A percentile compares a stretch with the other conserved stretches of the same genome.
Conservation (phyloP, 1,140 invertebrate genomes). For the Pinna nobilis region DNA sequence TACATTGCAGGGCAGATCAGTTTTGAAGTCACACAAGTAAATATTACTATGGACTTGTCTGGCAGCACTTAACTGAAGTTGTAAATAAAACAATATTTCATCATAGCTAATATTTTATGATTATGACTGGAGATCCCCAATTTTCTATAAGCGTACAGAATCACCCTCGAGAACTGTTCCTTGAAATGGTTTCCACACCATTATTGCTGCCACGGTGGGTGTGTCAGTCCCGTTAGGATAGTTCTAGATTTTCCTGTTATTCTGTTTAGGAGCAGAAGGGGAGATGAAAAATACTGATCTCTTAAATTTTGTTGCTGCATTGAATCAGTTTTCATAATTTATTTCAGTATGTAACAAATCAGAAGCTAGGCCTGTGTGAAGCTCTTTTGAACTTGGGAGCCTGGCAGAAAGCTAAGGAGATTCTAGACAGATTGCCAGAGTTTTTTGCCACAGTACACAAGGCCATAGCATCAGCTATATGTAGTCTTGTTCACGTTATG, state of each 20-base stretch:
- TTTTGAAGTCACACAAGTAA: too few relatives aligned
- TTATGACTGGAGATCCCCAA: too few relatives aligned
- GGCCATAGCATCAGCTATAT: constrained; percentile 87
- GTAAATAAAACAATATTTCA: too few relatives aligned
- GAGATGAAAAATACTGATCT: not conserved
- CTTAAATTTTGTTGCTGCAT: not conserved
- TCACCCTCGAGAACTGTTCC: too few relatives aligned
- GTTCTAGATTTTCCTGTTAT: not conserved
- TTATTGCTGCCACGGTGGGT: too few relatives aligned
- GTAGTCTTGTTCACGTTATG: constrained; percentile 87
- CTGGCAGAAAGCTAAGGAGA: constrained; percentile 88
- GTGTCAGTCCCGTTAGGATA: too few relatives aligned
- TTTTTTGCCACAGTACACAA: constrained; percentile 86
- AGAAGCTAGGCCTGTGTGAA: constrained; percentile 94
- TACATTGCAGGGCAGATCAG: too few relatives aligned
- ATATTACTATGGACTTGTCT: too few relatives aligned
- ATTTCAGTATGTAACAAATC: constrained; percentile 82
- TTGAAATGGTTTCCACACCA: too few relatives aligned
- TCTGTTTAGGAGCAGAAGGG: not conserved
- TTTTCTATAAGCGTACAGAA: too few relatives aligned
- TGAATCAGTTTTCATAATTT: constrained; percentile 76
- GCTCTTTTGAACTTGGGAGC: constrained; percentile 91
- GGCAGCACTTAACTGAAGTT: too few relatives aligned
- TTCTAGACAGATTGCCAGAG: constrained; percentile 89
- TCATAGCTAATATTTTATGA: too few relatives aligned